Evolutionary conservation across 2,888 invertebrate species (phyloP).

Genomic region (Scotopteryx bipunctaria): DNA sequence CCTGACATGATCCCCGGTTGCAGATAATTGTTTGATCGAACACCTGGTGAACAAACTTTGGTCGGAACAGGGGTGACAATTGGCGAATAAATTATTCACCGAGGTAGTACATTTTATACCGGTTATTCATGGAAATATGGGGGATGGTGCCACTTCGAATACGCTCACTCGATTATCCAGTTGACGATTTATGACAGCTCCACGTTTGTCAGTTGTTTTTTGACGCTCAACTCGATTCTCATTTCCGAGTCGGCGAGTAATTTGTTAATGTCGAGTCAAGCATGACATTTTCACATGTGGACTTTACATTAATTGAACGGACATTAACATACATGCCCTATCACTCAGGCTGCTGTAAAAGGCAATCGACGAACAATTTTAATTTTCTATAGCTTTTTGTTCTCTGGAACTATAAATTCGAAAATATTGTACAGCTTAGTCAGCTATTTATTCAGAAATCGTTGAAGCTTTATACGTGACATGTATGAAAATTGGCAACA

Average conservation of each 20-base stretch:
- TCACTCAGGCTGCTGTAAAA: slow-evolving; percentile 21
- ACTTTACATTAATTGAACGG: slow-evolving; percentile 29
- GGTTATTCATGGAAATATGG: slow-evolving; percentile 70
- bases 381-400: slow-evolving; percentile 4
- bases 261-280: slow-evolving; percentile 39
- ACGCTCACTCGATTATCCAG: slow-evolving; percentile 60
- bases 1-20: slow-evolving; percentile 40
- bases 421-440: background rate
- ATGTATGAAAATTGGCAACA: background rate
- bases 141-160: slow-evolving; percentile 52
- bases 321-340: slow-evolving; percentile 21
- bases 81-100: slow-evolving; percentile 71
- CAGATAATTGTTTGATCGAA: slow-evolving; percentile 59
- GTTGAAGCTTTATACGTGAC: background rate
- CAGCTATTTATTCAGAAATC: background rate
- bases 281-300: slow-evolving; percentile 39
- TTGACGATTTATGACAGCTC: slow-evolving; percentile 56
- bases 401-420: background rate
- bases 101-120: slow-evolving; percentile 66
- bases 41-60: slow-evolving; percentile 58
- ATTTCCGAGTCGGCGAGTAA: slow-evolving; percentile 45
- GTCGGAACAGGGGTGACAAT: slow-evolving; percentile 38
- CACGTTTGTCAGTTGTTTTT: slow-evolving; percentile 43
- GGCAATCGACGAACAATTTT: slow-evolving; percentile 12
- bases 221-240: slow-evolving; percentile 39